Base-by-base conservation (phyloP, 2,113 vertebrate genomes). In the Holacanthus passer region DNA sequence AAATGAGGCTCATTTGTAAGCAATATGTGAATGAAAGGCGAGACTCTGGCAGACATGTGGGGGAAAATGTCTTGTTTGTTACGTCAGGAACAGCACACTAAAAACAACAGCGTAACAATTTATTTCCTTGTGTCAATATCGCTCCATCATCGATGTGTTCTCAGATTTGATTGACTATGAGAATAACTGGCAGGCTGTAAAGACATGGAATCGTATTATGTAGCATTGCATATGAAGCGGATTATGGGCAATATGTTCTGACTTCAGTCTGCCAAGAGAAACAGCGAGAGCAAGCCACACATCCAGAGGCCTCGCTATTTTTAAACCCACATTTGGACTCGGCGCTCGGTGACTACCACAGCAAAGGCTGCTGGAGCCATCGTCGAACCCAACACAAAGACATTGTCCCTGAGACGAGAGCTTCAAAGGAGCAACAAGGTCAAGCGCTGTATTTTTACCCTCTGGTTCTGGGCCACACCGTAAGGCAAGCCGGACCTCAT, bases 1-100 rank as follows among this genome's bases (percentile, higher is more conserved):
- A 97, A 98, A 97, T 96, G 96, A 96, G 95, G 90, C 94, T 96
- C 95, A 97, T 98, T 98, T 97, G 96, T 96, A 96, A 90, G 59
- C 90, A 93, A 93, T 92, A 89, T 94, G 88, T 86, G 93, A 67
- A 92, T 79, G 89, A 88, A 88, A 92, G 84, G 89, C 91, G 62
- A 84, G 63, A 39, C 70, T 91, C 90, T 91, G 63, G 81, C 86
- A 72, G 37, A 86, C 68, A 79, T 31, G 62, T 7, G 16, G 48
- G 76, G 74, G 53, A 62, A 73, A 79, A 76, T 52, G 60, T 87
- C 53, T 88, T 93, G 88, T 92, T 95, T 93, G 91, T 93, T 90
- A 77, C 79, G 76, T 80, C 80, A 84, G 73, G 74, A 62, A 81
- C 37, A 60, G 27, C 59, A 67, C 50, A 75, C 52, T 73, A 81